These are phyloP conservation scores for Xenopus laevis DNA, from an alignment of 2,113 vertebrate species.

Conservation along the genomic window DNA sequence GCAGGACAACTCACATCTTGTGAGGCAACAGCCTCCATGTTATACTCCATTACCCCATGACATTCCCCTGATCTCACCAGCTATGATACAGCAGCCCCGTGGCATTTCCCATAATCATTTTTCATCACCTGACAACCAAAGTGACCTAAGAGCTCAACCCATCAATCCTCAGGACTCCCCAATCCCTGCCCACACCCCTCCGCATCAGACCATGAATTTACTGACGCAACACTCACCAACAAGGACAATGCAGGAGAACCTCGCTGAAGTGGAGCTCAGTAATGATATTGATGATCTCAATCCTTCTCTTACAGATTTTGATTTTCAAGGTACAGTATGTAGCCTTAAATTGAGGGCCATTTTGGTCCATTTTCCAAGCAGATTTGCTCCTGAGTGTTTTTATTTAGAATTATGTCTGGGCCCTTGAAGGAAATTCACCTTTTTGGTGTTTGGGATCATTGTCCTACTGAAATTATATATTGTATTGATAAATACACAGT, in stretches of 20 bases:
- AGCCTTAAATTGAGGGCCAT: too few relatives aligned
- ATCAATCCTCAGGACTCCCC: constrained; percentile 66
- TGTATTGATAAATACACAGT: too few relatives aligned
- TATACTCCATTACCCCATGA: constrained; percentile 57
- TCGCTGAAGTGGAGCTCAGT: constrained; percentile 77
- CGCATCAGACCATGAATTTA: constrained; percentile 60
- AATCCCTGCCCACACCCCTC: constrained; percentile 71
- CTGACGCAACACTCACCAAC: constrained; percentile 63
- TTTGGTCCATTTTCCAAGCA: too few relatives aligned
- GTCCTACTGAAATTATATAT: too few relatives aligned
- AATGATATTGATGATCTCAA: constrained; percentile 87
- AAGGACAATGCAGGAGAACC: constrained; percentile 72
- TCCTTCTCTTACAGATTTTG: constrained; percentile 88
- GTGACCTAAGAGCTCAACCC: constrained; percentile 57
- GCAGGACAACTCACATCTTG: constrained; percentile 55
- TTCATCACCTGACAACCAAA: constrained; percentile 59
- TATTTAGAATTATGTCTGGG: too few relatives aligned
- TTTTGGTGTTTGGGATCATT: too few relatives aligned
- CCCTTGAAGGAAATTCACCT: too few relatives aligned
- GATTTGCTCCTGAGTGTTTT: too few relatives aligned
- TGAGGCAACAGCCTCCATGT: constrained; percentile 55
- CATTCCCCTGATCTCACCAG: constrained; percentile 63
- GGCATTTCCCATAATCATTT: constrained; percentile 55
- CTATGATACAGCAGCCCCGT: constrained; percentile 61
- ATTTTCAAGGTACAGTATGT: constrained; percentile 75